These are phyloP conservation scores for Mandrillus leucophaeus DNA, from an alignment of 2,113 vertebrate species.

Conservation along the genomic window DNA sequence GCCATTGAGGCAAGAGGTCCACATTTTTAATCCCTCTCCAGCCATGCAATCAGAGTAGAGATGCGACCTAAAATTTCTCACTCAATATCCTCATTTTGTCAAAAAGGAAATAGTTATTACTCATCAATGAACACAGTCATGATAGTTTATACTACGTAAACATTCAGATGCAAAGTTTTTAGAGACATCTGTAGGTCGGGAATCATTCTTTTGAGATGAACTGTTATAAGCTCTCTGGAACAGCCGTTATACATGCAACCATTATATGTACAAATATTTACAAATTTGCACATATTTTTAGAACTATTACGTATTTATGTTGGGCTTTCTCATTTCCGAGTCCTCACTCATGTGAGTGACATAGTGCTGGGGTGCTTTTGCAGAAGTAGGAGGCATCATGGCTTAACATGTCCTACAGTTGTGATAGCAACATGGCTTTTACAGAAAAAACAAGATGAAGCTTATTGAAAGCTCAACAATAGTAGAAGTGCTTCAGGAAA, in stretches of 20 bases:
- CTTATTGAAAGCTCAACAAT: neutral
- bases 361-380: neutral
- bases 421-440: neutral
- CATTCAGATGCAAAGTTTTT: neutral
- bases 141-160: neutral
- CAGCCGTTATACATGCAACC: too few relatives aligned
- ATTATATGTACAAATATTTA: too few relatives aligned
- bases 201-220: neutral
- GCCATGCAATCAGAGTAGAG: neutral
- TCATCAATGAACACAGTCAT: neutral
- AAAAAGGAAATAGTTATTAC: neutral
- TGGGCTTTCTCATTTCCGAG: neutral
- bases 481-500: neutral
- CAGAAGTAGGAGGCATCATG: neutral
- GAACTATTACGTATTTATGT: neutral
- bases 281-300: neutral
- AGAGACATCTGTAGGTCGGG: neutral
- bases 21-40: neutral
- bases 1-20: neutral
- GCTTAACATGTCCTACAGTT: fast-evolving
- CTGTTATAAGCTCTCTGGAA: neutral
- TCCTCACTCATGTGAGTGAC: neutral
- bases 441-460: neutral
- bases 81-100: neutral
- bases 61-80: neutral